phyloP scores from a whole-genome alignment of 2,113 vertebrate species.

The Lepisosteus oculatus region DNA sequence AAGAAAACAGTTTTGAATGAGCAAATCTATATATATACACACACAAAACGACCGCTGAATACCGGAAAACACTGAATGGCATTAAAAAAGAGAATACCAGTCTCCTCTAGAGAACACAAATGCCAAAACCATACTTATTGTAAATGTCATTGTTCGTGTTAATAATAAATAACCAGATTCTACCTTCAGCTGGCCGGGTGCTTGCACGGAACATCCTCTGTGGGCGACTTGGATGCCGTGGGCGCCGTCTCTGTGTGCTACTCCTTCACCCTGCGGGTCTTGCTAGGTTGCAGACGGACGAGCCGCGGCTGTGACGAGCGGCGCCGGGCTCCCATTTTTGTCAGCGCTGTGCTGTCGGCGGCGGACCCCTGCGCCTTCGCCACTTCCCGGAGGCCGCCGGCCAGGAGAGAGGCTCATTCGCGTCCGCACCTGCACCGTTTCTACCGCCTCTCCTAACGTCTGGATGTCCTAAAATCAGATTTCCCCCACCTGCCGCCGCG shows the following conservation, averaged over 20 bases:
- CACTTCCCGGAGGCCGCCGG: conserved; percentile 46
- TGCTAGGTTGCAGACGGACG: conserved; percentile 26
- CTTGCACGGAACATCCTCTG: background rate
- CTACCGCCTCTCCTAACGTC: conserved; percentile 28
- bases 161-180: conserved; percentile 4
- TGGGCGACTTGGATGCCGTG: conserved; percentile 23
- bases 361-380: conserved; percentile 53
- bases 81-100: too few species aligned
- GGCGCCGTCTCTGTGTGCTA: conserved; percentile 24
- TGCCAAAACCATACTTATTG: too few species aligned
- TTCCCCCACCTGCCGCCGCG: conserved; percentile 7
- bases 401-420: conserved; percentile 44
- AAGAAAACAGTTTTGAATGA: too few species aligned
- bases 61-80: too few species aligned
- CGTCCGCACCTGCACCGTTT: conserved; percentile 26
- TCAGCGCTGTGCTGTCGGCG: conserved; percentile 49
- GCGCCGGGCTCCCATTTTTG: conserved; percentile 44
- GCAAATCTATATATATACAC: too few species aligned
- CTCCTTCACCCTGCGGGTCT: background rate
- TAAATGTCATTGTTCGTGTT: too few species aligned
- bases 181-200: conserved; percentile 40
- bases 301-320: conserved; percentile 31
- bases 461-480: conserved; percentile 36
- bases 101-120: too few species aligned
- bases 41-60: too few species aligned